Evolutionary conservation across 2,113 vertebrate genomes (phyloP).

Genomic region (Rallus limicola): DNA sequence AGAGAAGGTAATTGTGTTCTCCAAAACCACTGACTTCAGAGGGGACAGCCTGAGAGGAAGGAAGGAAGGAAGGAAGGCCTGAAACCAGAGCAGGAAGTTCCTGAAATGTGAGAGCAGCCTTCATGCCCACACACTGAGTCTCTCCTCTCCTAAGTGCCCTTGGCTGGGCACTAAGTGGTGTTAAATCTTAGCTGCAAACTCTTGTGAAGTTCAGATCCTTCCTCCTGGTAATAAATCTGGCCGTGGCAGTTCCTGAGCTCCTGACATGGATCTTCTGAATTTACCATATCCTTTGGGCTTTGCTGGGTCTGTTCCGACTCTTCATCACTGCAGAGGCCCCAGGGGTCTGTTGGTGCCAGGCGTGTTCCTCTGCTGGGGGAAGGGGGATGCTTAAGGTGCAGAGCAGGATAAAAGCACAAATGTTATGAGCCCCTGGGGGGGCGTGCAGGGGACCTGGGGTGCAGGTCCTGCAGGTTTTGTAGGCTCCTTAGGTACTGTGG

Average conservation of each 20-base stretch:
- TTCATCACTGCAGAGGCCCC: not conserved
- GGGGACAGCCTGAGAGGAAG: not conserved
- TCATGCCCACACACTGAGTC: not conserved
- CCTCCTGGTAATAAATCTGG: not conserved
- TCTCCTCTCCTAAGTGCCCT: not conserved
- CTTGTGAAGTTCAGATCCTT: not conserved
- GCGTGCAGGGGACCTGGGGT: not conserved
- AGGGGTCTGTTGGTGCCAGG: accelerated
- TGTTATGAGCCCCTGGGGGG: not conserved
- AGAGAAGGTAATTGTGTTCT: not conserved
- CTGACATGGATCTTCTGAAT: not conserved
- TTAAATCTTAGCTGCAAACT: not conserved
- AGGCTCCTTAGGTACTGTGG: not conserved
- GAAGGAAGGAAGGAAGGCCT: slow-evolving; percentile 15
- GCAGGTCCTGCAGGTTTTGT: not conserved
- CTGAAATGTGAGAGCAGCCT: slow-evolving; percentile 13
- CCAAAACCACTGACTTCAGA: not conserved
- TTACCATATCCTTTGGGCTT: not conserved
- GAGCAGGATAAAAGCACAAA: not conserved
- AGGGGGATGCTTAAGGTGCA: not conserved
- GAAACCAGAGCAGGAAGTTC: slow-evolving; percentile 49
- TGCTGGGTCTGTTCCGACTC: not conserved
- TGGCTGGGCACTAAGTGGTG: not conserved
- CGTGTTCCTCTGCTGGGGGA: not conserved
- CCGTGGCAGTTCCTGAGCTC: not conserved